phyloP scores from a whole-genome alignment of 1,140 invertebrate genomes.

The Heterodera schachtii region DNA sequence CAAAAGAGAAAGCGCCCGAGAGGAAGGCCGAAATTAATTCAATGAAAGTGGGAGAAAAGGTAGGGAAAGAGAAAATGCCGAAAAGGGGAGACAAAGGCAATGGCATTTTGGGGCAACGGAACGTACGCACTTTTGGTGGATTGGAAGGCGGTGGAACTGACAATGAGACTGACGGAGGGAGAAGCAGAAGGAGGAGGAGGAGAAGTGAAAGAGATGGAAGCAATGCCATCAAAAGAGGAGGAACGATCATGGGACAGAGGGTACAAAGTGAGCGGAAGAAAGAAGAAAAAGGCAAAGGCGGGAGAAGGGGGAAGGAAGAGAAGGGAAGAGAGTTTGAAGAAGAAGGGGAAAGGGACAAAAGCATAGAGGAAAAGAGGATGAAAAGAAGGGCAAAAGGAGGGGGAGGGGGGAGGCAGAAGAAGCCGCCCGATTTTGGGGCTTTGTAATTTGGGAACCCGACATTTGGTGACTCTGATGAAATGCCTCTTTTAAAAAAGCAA shows the following conservation, averaged over 20 bases:
- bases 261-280: slow-evolving; percentile 8
- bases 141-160: slow-evolving; percentile 41
- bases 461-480: no score
- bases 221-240: neutral
- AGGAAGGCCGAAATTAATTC: slow-evolving; percentile 33
- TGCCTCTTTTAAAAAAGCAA: no score
- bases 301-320: slow-evolving; percentile 29
- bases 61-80: neutral
- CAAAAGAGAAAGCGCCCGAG: slow-evolving; percentile 41
- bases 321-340: neutral
- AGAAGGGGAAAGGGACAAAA: no score
- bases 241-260: neutral
- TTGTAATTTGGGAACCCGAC: no score
- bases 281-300: neutral
- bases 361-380: no score
- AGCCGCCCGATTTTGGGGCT: no score
- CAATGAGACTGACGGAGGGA: slow-evolving; percentile 11
- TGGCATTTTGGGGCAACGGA: slow-evolving; percentile 7
- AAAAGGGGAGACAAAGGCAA: neutral
- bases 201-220: neutral
- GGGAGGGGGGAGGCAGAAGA: no score
- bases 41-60: slow-evolving; percentile 7
- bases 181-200: slow-evolving; percentile 6
- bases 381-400: no score
- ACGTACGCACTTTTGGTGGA: slow-evolving; percentile 38